phyloP scores from a whole-genome alignment of 2,113 vertebrate species.

The Trogon melanurus region DNA sequence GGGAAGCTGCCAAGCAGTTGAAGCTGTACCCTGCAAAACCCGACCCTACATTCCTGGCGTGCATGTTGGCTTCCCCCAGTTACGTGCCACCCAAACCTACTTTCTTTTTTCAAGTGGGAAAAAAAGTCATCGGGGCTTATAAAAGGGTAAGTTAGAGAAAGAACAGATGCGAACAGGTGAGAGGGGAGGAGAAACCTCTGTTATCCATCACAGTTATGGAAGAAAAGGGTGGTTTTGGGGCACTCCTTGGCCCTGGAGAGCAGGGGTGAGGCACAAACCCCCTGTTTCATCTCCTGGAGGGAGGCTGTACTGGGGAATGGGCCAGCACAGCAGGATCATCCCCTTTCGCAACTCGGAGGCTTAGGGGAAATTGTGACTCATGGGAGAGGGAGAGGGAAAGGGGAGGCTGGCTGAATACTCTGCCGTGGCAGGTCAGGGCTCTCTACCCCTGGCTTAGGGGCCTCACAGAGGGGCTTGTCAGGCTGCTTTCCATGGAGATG shows the following conservation, averaged over 20 bases:
- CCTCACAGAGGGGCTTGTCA: neutral
- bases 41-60: neutral
- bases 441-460: neutral
- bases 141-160: neutral
- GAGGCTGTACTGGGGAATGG: neutral
- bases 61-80: neutral
- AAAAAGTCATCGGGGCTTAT: rapidly evolving
- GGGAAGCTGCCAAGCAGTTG: constrained; percentile 10
- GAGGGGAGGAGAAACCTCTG: neutral
- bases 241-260: neutral
- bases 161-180: neutral
- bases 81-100: neutral
- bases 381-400: rapidly evolving
- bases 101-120: neutral
- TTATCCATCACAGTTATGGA: neutral
- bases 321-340: neutral
- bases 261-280: neutral
- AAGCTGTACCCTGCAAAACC: constrained; percentile 16
- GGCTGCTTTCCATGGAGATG: neutral
- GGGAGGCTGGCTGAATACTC: neutral
- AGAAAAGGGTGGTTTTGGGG: neutral
- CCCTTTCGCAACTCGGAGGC: neutral
- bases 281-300: neutral
- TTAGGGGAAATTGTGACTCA: neutral
- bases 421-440: rapidly evolving